Evolutionary conservation across 2,888 invertebrate species (phyloP), one percentile per base, ranked within the genome.

Genomic region (Leptopilina drosophilae): DNA sequence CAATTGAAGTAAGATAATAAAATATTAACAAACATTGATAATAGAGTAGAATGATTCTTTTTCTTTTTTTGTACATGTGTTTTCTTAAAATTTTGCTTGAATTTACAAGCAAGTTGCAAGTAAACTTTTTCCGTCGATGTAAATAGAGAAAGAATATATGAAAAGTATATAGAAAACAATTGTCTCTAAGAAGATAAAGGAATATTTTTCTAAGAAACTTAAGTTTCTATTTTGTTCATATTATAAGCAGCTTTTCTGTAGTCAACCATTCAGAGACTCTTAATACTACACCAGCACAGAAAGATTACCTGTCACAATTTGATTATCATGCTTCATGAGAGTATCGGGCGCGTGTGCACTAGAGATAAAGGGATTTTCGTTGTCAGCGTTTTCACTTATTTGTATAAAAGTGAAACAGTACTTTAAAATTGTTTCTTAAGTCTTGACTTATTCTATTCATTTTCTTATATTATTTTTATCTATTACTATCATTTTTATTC

Each of bases 301-400:
- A 46, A 67, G 67, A 67, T 67, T 67, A 67, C 67, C 46, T 69
- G 26, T 46, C 67, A 49, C 67, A 69, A 69, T 69, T 69, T 69
- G 67, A 69, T 67, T 49, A 67, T 67, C 46, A n/a, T 46, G 67
- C 49, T 12, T 69, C 49, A 69, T 49, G 67, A 49, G 49, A 53
- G 12, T 49, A 20, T 69, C 49, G 49, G 20, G 12, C 49, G 49
- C 26, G 67, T 53, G 67, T 69, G 9, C 20, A 20, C 12, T 14
- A 64, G 26, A 64, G 64, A 64, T 64, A 64, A 64, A 64, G 14
- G 64, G 40, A 64, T 64, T 64, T 64, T 33, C 40, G 33, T 14
- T 40, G 64, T 64, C 64, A 64, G 64, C 64, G 14, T 33, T 40
- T 64, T 12, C 33, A 64, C 33, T 40, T 20, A 20, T 1, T 33